Conservation (phyloP, 2,888 invertebrate genomes). For the Pristionchus maxplancki region DNA sequence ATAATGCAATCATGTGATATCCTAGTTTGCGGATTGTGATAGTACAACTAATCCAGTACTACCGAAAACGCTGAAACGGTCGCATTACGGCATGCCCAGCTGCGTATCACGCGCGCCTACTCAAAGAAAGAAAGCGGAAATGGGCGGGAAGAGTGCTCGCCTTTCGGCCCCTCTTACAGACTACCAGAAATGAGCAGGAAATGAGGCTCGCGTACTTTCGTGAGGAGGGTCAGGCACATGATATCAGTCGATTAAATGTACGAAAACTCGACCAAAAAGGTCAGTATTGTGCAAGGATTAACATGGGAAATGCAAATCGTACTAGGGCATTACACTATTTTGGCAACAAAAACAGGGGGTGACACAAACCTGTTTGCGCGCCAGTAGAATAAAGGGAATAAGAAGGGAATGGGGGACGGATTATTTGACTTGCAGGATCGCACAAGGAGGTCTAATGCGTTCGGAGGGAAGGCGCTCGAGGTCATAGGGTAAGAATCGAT, state of each 20-base stretch:
- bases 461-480: background rate
- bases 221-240: background rate
- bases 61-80: too few species aligned
- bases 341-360: background rate
- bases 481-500: constrained; percentile 4
- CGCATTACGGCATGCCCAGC: background rate
- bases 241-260: background rate
- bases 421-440: constrained; percentile 29
- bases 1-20: background rate
- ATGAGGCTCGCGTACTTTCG: background rate
- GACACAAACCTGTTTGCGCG: constrained; percentile 9
- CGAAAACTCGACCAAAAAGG: too few species aligned
- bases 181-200: constrained; percentile 26
- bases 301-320: too few species aligned
- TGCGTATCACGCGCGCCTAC: background rate
- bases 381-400: background rate
- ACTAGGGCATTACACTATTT: too few species aligned
- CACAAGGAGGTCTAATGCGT: background rate
- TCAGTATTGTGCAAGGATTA: too few species aligned
- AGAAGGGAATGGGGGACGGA: background rate
- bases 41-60: too few species aligned
- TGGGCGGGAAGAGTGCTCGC: background rate
- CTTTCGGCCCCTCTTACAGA: background rate
- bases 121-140: background rate
- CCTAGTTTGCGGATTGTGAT: too few species aligned